These are phyloP conservation scores for Muscina levida DNA, from an alignment of 2,888 invertebrate species.

Conservation along the genomic window DNA sequence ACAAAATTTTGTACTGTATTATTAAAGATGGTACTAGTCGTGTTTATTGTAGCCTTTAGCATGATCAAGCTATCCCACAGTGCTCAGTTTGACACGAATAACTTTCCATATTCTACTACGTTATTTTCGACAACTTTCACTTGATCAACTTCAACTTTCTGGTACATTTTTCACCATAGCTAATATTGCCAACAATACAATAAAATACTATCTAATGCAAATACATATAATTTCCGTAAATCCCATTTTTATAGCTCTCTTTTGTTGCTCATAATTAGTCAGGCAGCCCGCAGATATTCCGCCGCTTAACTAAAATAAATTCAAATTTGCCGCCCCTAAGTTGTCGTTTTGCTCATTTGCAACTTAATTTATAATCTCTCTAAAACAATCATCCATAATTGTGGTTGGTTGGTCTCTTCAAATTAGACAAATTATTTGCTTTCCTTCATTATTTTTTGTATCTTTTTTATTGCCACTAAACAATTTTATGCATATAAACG, in stretches of 20 bases:
- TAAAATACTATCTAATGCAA: too few relatives aligned
- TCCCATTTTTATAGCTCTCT: slow-evolving; percentile 18
- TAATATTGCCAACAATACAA: too few relatives aligned
- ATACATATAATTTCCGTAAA: too few relatives aligned
- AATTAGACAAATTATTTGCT: slow-evolving; percentile 49
- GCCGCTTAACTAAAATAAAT: background rate
- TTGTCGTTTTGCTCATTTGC: background rate
- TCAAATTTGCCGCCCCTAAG: background rate
- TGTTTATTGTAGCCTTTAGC: too few relatives aligned
- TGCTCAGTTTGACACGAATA: too few relatives aligned
- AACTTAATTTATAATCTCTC: slow-evolving; percentile 28
- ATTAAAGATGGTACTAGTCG: too few relatives aligned
- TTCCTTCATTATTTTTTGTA: background rate
- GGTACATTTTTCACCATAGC: too few relatives aligned
- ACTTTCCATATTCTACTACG: too few relatives aligned
- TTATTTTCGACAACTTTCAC: too few relatives aligned
- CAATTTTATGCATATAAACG: slow-evolving; percentile 54
- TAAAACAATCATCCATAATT: slow-evolving; percentile 58
- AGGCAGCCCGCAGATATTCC: slow-evolving; percentile 3
- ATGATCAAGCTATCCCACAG: too few relatives aligned
- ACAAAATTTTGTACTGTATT: too few relatives aligned
- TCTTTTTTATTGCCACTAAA: slow-evolving; percentile 45
- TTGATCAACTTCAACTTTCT: too few relatives aligned
- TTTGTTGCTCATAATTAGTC: background rate
- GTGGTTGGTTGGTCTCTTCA: slow-evolving; percentile 28